Base-by-base conservation (phyloP, 2,797 vertebrate species). In the Amblyopsis hoosieri region DNA sequence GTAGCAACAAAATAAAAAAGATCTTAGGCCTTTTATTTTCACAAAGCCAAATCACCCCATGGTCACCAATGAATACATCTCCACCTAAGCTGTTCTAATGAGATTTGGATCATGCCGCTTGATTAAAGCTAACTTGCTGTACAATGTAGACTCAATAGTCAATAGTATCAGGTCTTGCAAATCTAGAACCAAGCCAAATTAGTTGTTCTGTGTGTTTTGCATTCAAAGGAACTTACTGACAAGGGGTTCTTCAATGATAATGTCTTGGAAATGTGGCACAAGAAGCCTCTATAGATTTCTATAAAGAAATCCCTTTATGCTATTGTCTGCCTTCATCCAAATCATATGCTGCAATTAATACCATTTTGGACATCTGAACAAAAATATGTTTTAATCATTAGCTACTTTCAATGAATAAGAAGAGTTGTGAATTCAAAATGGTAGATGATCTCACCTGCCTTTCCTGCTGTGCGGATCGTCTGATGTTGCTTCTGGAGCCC, bases 371-470 rank as follows among this genome's bases (percentile, higher is more conserved):
- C 19, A 23, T 23, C 19, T 23, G 19, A 23, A 23, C 4, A 37
- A 37, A 37, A 37, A 7, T 37, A 15, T 37, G 13, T 45, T 37
- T n/a, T 37, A 31, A 85, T 81, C 33, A 67, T 71, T 69, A 83
- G 89, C 80, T 84, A 87, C 87, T 89, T 84, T 82, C 69, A 72
- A 12, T 66, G 75, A 84, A 87, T 85, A 89, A 89, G 83, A 64
- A 80, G 79, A 86, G 85, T 89, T 94, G 12, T 13, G 12, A 90
- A 91, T 92, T 90, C 86, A 91, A 91, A 91, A 91, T 88, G 90
- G 87, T 80, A 67, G 91, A 88, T 91, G 49, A 92, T 91, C 96
- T 97, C 94, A 95, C 95, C 96, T 96, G 95, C 92, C 90, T 92
- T 90, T 93, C 86, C 93, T 88, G 92, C 77, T 84, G 91, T 65